Evolutionary conservation across 2,888 invertebrate species (phyloP).

Genomic region (Aricia artaxerxes): DNA sequence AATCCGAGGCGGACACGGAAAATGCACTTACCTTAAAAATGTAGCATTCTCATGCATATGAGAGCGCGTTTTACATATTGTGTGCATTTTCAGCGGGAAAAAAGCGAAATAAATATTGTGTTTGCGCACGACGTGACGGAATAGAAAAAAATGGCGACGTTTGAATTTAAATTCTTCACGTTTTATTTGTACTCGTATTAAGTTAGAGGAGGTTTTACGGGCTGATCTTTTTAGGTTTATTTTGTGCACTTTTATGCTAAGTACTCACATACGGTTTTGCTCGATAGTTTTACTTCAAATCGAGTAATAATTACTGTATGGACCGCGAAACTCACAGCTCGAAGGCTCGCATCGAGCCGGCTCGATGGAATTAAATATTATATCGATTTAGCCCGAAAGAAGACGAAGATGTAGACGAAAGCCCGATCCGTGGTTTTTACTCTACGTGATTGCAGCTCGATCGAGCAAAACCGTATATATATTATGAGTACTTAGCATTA

Average conservation of each 20-base stretch:
- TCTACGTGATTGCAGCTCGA: too few species aligned
- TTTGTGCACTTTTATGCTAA: too few species aligned
- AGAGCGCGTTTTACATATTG: constrained; percentile 29
- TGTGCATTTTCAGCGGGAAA: constrained; percentile 29
- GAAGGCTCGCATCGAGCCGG: too few species aligned
- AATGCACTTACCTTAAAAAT: constrained; percentile 31
- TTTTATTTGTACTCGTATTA: constrained; percentile 29
- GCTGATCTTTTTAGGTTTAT: constrained; percentile 1
- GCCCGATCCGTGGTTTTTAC: too few species aligned
- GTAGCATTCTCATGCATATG: constrained; percentile 30
- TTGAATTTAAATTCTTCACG: constrained; percentile 31
- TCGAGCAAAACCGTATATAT: too few species aligned
- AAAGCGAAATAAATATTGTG: constrained; percentile 30
- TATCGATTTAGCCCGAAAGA: too few species aligned
- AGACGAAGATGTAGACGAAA: too few species aligned
- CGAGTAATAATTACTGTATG: too few species aligned
- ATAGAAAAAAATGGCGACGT: constrained; percentile 23
- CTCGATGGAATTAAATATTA: neutral
- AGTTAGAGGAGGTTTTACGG: neutral
- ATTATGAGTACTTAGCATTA: too few species aligned
- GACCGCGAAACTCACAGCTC: too few species aligned
- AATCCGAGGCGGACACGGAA: constrained; percentile 25
- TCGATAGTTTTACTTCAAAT: too few species aligned
- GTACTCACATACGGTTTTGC: too few species aligned
- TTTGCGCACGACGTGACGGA: constrained; percentile 8